Evolutionary conservation across 1,140 invertebrate species (phyloP).

Genomic region (Mizuhopecten yessoensis): DNA sequence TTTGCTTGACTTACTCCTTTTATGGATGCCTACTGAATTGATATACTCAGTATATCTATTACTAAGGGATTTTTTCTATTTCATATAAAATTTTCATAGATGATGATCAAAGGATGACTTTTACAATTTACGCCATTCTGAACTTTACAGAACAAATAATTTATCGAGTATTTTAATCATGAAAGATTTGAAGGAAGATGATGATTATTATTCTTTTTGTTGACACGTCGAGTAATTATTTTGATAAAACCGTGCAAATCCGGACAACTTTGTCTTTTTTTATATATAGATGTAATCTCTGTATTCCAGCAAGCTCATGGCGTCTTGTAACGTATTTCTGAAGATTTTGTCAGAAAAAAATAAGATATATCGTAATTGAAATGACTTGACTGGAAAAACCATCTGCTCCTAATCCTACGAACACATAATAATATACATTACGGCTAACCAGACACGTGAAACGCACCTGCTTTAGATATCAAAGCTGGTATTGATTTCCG

Average conservation of each 20-base stretch:
- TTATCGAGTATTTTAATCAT: neutral
- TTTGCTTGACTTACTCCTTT: slow-evolving; percentile 2
- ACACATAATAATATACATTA: slow-evolving; percentile 35
- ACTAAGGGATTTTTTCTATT: neutral
- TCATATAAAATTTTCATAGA: neutral
- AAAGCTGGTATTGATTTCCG: neutral
- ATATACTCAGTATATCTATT: neutral
- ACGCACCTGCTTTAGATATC: neutral
- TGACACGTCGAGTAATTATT: neutral
- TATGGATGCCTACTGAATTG: neutral
- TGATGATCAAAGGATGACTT: neutral
- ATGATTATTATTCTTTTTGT: neutral
- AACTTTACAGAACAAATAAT: neutral
- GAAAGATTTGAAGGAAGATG: neutral
- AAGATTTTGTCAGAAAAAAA: slow-evolving; percentile 20
- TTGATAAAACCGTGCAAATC: slow-evolving; percentile 34
- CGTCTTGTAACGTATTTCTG: neutral
- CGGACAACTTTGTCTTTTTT: neutral
- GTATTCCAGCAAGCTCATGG: neutral
- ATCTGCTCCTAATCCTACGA: neutral
- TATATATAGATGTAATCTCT: slow-evolving; percentile 1
- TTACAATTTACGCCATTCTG: neutral
- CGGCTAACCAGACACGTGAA: neutral
- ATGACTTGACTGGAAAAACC: neutral
- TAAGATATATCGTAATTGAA: slow-evolving; percentile 22